Base-by-base conservation (phyloP, 2,888 invertebrate genomes). In the Athalia rosae region DNA sequence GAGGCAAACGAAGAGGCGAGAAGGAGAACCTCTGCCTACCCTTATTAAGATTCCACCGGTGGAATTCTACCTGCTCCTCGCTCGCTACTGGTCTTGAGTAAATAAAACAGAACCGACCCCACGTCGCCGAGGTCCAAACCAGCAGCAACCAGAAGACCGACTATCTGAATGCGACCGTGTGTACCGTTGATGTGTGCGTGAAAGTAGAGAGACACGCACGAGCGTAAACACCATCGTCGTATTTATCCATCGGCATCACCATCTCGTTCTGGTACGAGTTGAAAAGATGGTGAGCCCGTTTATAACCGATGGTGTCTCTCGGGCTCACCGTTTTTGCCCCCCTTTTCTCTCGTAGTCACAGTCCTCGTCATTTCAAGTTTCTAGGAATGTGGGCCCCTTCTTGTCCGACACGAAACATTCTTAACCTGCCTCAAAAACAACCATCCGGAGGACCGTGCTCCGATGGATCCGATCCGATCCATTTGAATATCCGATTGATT, bases 11-110 rank as follows among this genome's bases (percentile, higher is more conserved):
- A 59, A 63, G 63, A 76, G 63, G 67, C 41, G 50, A 56, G 63
- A 61, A 62, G 64, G 88, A 87, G 88, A 88, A 88, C 87, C 87
- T 82, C 88, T 88, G 89, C 79, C 87, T 87, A 87, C 89, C 88
- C 89, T 89, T 89, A 89, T 89, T 89, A 89, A 89, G 87, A 89
- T 89, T 89, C 89, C 89, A 89, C 85, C 85, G 86, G 86, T 87
- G 88, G 89, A 89, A 89, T 89, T 89, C 88, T 89, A 89, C 89
- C 89, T 89, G 89, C 87, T 86, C 84, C 13, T 45, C 85, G 85
- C 85, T 86, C 84, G 88, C 89, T 89, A 89, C 89, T 89, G 87
- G 89, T 89, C 89, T 89, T 89, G 84, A 87, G 88, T 89, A 89
- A 89, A 89, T 89, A 89, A 89, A 89, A 87, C 87, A 88, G 87